These are phyloP conservation scores for Perdita meconis DNA, from an alignment of 2,888 invertebrate species.

Conservation along the genomic window DNA sequence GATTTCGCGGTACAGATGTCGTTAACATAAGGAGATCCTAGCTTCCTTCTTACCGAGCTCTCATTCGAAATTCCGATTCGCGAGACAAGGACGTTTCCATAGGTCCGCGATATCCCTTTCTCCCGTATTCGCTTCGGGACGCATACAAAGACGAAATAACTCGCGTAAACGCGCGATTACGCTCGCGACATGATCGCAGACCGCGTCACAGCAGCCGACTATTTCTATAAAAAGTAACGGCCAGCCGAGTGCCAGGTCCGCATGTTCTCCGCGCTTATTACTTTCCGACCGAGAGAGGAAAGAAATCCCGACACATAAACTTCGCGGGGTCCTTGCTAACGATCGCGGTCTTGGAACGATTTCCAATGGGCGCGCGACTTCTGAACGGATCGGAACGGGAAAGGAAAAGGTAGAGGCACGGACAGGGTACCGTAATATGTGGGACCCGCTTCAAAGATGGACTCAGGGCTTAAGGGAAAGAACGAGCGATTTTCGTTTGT, in stretches of 20 bases:
- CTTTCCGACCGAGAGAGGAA: constrained; percentile 33
- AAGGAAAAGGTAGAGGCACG: no score
- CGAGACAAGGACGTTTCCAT: not conserved
- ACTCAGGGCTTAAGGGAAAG: no score
- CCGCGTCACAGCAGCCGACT: constrained; percentile 24
- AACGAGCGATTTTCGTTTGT: no score
- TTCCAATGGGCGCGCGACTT: constrained; percentile 32
- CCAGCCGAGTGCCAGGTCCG: constrained; percentile 42
- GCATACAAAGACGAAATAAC: no score
- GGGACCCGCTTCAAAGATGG: no score
- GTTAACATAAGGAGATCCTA: constrained; percentile 1
- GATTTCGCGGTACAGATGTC: constrained; percentile 16
- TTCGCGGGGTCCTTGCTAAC: constrained; percentile 49
- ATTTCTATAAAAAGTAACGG: constrained; percentile 60
- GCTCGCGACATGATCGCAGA: constrained; percentile 31
- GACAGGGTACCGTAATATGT: not conserved
- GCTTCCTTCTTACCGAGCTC: constrained; percentile 2
- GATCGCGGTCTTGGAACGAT: constrained; percentile 45
- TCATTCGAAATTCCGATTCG: constrained; percentile 21
- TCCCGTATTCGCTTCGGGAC: no score
- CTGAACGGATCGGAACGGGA: constrained; percentile 10
- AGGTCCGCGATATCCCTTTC: not conserved
- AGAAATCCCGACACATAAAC: constrained; percentile 57
- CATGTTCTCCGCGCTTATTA: constrained; percentile 53
- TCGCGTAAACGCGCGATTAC: constrained; percentile 38